These are phyloP conservation scores for Centropus bengalensis DNA, from an alignment of 2,113 vertebrate genomes.

Conservation along the genomic window DNA sequence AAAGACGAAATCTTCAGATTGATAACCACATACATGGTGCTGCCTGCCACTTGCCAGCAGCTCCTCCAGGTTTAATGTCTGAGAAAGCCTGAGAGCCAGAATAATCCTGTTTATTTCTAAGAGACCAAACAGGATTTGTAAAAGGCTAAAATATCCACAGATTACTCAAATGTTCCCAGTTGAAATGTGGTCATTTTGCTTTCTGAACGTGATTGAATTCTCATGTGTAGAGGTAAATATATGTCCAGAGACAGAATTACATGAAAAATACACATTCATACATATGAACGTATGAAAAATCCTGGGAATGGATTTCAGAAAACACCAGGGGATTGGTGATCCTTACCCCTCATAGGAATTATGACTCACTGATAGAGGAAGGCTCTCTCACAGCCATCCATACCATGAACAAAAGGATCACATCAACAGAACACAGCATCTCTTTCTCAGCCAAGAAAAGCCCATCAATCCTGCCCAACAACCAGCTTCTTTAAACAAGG, in stretches of 20 bases:
- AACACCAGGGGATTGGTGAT: background rate
- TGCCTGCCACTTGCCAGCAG: background rate
- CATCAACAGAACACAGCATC: background rate
- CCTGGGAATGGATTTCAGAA: background rate
- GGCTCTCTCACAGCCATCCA: background rate
- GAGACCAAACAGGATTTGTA: conserved; percentile 43
- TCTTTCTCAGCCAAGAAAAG: background rate
- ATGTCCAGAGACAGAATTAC: background rate
- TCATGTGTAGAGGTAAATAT: background rate
- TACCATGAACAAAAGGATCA: background rate
- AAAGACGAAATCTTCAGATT: background rate
- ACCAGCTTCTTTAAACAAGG: background rate
- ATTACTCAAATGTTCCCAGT: background rate
- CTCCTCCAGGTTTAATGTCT: background rate
- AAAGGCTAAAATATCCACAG: conserved; percentile 36
- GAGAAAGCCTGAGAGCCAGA: conserved; percentile 31
- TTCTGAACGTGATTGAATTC: background rate
- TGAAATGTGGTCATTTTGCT: background rate
- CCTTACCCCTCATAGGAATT: background rate
- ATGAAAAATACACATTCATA: background rate
- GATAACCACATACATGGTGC: background rate
- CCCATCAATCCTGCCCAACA: background rate
- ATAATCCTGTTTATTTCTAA: conserved; percentile 45
- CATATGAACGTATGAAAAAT: background rate
- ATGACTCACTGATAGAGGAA: background rate